Base-by-base conservation (phyloP, 1,140 invertebrate species). In the Chelonus insularis region DNA sequence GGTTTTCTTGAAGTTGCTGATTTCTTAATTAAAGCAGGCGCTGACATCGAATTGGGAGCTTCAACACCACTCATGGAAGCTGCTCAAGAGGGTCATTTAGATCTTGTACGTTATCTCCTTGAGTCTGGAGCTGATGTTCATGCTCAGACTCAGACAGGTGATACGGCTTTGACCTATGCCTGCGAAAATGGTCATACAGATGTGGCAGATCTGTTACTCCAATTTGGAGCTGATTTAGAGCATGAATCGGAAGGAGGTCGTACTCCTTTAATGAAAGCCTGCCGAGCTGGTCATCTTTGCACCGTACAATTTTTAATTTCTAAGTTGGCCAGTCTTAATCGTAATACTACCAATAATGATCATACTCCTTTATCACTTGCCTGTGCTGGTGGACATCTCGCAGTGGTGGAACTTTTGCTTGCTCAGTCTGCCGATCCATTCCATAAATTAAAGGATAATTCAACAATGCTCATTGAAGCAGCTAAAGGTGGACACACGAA, bases 1-100 rank as follows among this genome's bases (percentile, higher is more conserved):
- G 97, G 97, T 32, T 99, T 97, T 76, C 86, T 95, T 9, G 96
- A 98, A 76, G 96, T 99, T n/a, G 95, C 95, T 0, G 95, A 98
- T 73, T 96, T 96, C 76, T 85, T 99, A 18, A 92, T 98, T 64
- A 95, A 96, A 76, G 92, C 94, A 25, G 96, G 96, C 36, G 96
- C 96, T 6, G 94, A 98, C 81, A 89, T 97, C 21, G 96, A 98
- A 75, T 81, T 97, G 2, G 97, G 97, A 8, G 96, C 95, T 12
- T 97, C 95, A 36, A 98, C 97, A 9, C 97, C 97, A 0, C 83
- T 99, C 0, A 98, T 99, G 95, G 97, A 99, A 82, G 96, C 97
- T 16, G 90, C 95, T 0, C 97, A 99, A 81, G 96, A 98, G 81
- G 96, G 96, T 8, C 96, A 98, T 77, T 81, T 97, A 11, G 95